Base-by-base conservation (phyloP, 2,888 invertebrate species). In the Dasypolia templi region DNA sequence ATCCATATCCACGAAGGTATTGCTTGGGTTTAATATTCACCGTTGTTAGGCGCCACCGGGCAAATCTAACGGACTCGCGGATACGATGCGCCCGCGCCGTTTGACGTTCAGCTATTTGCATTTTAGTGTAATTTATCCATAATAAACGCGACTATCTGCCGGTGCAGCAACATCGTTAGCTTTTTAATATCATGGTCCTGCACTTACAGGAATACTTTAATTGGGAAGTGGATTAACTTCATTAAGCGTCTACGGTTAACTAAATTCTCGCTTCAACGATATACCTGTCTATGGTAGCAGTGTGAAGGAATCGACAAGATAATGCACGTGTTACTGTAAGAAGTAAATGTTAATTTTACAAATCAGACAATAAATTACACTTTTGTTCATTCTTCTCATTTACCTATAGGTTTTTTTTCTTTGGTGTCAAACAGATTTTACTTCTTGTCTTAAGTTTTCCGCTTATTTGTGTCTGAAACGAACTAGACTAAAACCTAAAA, bases 121-220 rank as follows among this genome's bases (percentile, higher is more conserved):
- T 87, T 89, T 88, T 77, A 82, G 81, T 85, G 85, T 82, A 82
- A 83, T 83, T 86, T 83, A 84, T 79, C 85, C 72, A 85, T 83
- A 85, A 88, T 85, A 84, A 75, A 81, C 79, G 77, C 75, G 61
- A 63, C 67, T 81, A 81, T 74, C 64, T 19, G 66, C 81, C 65
- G 69, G 72, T 69, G 61, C 65, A 59, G 73, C 77, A 76, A 67
- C 75, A 71, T 79, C 81, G 80, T 77, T 79, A 83, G 35, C 44
- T 82, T 75, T 79, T 82, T 75, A 82, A 82, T 79, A 79, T 59
- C 71, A 65, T 46, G 44, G 32, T 64, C 63, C 35, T 9, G 51
- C 70, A 65, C 35, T 72, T 81, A 58, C 56, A 49, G 62, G 70
- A 68, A 65, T 49, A 68, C 59, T 72, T 69, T 65, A 75, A 75